Percentiles rank a stretch among this genome's conserved stretches.
These are phyloP conservation scores for Gymnocypris eckloni DNA, from an alignment of 2,797 vertebrate species.

Conservation along the genomic window DNA sequence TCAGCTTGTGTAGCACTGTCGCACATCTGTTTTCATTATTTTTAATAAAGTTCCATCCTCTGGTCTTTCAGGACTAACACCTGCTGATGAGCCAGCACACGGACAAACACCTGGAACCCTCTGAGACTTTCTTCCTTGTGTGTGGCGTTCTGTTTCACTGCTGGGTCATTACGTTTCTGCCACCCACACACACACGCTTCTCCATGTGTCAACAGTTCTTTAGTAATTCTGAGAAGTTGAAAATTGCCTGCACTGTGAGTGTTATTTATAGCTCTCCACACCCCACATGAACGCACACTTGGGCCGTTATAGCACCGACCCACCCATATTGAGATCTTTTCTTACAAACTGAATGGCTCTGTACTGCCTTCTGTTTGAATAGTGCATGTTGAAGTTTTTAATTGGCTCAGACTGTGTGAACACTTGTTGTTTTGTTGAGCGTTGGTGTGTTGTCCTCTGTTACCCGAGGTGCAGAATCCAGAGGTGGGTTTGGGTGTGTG, in stretches of 20 bases:
- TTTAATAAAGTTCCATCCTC: not conserved
- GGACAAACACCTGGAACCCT: slow-evolving; percentile 32
- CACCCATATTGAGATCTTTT: slow-evolving; percentile 15
- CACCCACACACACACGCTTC: slow-evolving; percentile 12
- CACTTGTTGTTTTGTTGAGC: slow-evolving; percentile 13
- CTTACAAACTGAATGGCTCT: not conserved
- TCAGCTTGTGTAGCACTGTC: too few relatives aligned
- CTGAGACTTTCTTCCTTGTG: not conserved
- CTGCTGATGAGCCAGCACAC: not conserved
- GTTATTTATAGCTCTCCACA: slow-evolving; percentile 16
- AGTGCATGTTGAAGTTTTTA: not conserved
- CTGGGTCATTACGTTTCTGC: slow-evolving; percentile 29
- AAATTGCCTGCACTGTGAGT: slow-evolving; percentile 1
- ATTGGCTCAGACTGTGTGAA: not conserved
- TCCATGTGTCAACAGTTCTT: slow-evolving; percentile 31
- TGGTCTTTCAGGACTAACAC: not conserved
- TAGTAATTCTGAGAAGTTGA: slow-evolving; percentile 36
- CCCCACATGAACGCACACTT: not conserved
- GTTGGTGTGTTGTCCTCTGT: not conserved
- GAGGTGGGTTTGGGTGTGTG: slow-evolving; percentile 17
- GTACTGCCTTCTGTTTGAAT: not conserved
- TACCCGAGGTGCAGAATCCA: not conserved
- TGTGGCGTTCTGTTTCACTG: not conserved
- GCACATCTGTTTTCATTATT: not conserved
- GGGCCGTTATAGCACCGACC: not conserved